Base-by-base conservation (phyloP, 2,113 vertebrate genomes). In the Gambusia affinis region DNA sequence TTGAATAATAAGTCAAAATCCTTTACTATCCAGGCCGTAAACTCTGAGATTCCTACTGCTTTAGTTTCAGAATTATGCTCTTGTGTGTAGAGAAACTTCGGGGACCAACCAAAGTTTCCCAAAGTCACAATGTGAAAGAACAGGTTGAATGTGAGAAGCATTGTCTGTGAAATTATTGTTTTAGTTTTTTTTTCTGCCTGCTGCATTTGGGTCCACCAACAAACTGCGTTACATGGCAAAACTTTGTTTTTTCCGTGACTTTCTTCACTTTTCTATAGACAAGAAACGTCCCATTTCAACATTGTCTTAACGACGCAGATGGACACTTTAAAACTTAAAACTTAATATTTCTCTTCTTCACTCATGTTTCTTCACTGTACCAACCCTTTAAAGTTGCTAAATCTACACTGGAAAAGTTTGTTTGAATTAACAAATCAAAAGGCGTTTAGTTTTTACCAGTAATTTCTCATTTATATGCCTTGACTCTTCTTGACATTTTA, bases 401-500 rank as follows among this genome's bases (percentile, higher is more conserved):
- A 73, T 75, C n/a, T 39, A 4, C 80, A 51, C 66, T 15, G 51
- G 8, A n/a, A 19, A 57, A 68, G 66, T 14, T n/a, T 27, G 75
- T 61, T 57, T 65, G 10, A 64, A n/a, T 8, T 35, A 12, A 64
- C 4, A 22, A 39, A 42, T 39, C 29, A 31, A 39, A 14, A 68
- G 17, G n/a, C 35, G 12, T 31, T 74, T 68, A 67, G 1, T 44
- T 74, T 78, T 70, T 33, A 60, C 74, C 30, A 44, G 4, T 27
- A 12, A 10, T 61, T 33, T 47, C 72, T 28, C 70, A 44, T 70
- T 70, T 11, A 33, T 68, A 74, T 66, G 35, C 17, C 29, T 60
- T 5, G 4, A 74, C 60, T 35, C 17, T 42, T 64, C 75, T 70
- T 82, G 76, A 81, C 71, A 88, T 83, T 88, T 85, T 72, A 65